Evolutionary conservation across 2,113 vertebrate species (phyloP).

Genomic region (Trachemys scripta): DNA sequence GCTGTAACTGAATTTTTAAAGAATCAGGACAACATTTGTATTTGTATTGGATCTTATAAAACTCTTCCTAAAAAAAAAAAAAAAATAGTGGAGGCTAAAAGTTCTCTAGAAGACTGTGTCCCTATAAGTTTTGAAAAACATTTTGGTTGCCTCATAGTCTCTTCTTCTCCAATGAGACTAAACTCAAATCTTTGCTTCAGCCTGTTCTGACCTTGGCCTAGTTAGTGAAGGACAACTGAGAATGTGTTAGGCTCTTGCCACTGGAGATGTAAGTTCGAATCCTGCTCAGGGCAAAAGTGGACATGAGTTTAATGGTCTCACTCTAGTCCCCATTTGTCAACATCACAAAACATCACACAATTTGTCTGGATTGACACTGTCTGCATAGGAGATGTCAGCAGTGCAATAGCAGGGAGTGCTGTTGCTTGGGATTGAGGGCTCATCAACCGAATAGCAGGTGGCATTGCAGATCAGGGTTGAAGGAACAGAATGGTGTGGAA

Average conservation of each 20-base stretch:
- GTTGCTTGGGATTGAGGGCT: not conserved
- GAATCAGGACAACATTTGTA: not conserved
- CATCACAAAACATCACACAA: not conserved
- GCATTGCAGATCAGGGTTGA: not conserved
- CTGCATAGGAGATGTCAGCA: not conserved
- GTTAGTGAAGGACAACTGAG: slow-evolving; percentile 35
- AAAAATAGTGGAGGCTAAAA: not conserved
- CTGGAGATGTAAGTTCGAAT: not conserved
- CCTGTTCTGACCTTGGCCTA: slow-evolving; percentile 10
- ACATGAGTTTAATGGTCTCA: slow-evolving; percentile 35
- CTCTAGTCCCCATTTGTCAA: not conserved
- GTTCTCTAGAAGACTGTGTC: not conserved
- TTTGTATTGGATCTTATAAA: not conserved
- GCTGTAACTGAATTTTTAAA: not conserved
- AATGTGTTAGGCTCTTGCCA: not conserved
- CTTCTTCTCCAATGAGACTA: slow-evolving; percentile 4
- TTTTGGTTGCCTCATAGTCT: slow-evolving; percentile 8
- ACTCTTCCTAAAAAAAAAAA: not conserved
- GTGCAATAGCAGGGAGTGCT: not conserved
- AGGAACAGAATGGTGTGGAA: not conserved
- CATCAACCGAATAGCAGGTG: not conserved
- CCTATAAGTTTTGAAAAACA: not conserved
- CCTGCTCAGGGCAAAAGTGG: slow-evolving; percentile 24
- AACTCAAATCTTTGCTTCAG: slow-evolving; percentile 17
- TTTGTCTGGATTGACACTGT: not conserved